Conservation (phyloP, 2,797 vertebrate species). For the Rachycentron canadum region DNA sequence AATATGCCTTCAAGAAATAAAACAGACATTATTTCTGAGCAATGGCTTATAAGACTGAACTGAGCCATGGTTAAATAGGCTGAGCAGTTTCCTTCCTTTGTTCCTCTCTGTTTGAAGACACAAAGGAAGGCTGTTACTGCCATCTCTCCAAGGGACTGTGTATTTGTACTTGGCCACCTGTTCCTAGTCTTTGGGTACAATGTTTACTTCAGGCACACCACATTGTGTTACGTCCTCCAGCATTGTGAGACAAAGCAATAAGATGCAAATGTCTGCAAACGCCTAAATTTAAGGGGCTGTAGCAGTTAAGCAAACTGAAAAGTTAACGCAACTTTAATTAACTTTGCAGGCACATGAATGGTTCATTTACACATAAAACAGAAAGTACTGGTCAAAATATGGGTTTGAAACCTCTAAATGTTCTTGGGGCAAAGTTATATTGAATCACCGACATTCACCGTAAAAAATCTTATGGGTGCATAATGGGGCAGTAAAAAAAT, state of each 20-base stretch:
- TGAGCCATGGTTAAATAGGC: constrained; percentile 35
- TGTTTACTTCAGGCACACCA: constrained; percentile 52
- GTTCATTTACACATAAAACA: constrained; percentile 25
- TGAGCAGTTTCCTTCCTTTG: constrained; percentile 39
- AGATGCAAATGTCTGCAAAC: constrained; percentile 43
- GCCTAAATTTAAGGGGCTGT: constrained; percentile 20
- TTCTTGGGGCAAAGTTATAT: not conserved
- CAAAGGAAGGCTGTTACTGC: constrained; percentile 46
- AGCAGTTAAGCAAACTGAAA: constrained; percentile 44
- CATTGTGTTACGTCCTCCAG: constrained; percentile 35
- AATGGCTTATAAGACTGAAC: constrained; percentile 26
- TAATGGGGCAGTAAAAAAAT: not conserved
- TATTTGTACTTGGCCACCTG: constrained; percentile 64
- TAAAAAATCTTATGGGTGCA: not conserved
- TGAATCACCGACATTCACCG: constrained; percentile 1
- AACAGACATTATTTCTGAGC: constrained; percentile 30
- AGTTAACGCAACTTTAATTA: constrained; percentile 33
- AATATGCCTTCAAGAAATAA: constrained; percentile 54
- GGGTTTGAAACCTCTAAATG: not conserved
- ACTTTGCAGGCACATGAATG: constrained; percentile 18
- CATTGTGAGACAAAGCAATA: constrained; percentile 20
- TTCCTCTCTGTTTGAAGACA: constrained; percentile 50
- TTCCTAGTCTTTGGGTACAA: constrained; percentile 51
- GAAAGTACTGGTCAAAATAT: constrained; percentile 1
- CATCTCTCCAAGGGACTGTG: constrained; percentile 48